Evolutionary conservation across 2,888 invertebrate species (phyloP).

Genomic region (Platypus cylindrus): DNA sequence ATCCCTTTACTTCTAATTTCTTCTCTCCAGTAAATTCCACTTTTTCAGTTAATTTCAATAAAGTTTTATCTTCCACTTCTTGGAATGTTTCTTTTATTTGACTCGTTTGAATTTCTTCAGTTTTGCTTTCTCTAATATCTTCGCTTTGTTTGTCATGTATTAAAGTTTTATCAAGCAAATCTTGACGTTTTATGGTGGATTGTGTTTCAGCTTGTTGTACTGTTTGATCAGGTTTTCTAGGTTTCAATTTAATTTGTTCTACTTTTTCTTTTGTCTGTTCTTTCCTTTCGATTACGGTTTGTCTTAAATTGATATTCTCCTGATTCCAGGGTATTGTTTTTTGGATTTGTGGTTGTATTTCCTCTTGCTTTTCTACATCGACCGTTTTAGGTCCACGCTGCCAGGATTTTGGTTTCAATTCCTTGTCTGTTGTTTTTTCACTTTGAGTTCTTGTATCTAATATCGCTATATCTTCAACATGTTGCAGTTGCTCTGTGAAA

Average conservation of each 20-base stretch:
- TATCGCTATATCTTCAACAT: conserved; percentile 6
- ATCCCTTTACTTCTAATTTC: conserved; percentile 25
- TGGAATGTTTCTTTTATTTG: background rate
- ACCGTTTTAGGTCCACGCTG: conserved; percentile 6
- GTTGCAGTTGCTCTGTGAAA: conserved; percentile 3
- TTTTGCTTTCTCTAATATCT: too few relatives aligned
- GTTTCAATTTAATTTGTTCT: conserved; percentile 31
- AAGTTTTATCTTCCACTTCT: conserved; percentile 12
- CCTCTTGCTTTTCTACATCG: too few relatives aligned
- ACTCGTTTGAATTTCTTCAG: background rate
- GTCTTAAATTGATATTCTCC: conserved; percentile 42
- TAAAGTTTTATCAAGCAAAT: conserved; percentile 4
- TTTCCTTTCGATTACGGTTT: conserved; percentile 30
- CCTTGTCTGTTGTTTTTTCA: conserved; percentile 12
- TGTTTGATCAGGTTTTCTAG: conserved; percentile 2
- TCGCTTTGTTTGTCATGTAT: conserved; percentile 1
- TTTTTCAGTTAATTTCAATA: conserved; percentile 15
- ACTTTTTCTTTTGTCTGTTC: conserved; percentile 41
- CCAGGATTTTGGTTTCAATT: conserved; percentile 18
- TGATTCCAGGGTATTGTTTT: conserved; percentile 34
- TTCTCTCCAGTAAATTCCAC: conserved; percentile 18
- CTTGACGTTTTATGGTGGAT: too few relatives aligned
- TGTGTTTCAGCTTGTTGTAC: conserved; percentile 3
- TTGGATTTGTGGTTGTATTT: conserved; percentile 5
- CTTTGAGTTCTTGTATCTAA: conserved; percentile 3